phyloP scores from a whole-genome alignment of 1,140 invertebrate species.

The Leptinotarsa lineolata region DNA sequence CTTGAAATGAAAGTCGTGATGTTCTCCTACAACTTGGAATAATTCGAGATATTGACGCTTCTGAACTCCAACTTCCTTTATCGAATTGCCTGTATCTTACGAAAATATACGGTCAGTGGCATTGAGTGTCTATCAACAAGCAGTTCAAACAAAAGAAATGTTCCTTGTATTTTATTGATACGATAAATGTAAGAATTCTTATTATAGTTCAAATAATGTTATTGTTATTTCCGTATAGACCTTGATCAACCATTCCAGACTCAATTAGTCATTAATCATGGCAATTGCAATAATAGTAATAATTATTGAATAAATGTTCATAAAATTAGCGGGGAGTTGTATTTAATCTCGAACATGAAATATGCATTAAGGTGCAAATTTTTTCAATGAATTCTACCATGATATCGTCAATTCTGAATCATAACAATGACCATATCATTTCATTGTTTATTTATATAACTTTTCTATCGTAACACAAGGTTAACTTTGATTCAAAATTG shows the following conservation, averaged over 20 bases:
- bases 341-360: neutral
- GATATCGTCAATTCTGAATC: neutral
- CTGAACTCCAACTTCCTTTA: too few relatives aligned
- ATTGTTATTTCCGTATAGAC: neutral
- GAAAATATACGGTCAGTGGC: too few relatives aligned
- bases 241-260: neutral
- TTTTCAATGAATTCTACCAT: neutral
- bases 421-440: neutral
- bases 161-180: neutral
- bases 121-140: too few relatives aligned
- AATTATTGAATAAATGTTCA: neutral
- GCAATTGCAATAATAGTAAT: too few relatives aligned
- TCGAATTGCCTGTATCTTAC: too few relatives aligned
- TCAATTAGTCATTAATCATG: neutral
- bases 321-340: neutral
- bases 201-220: neutral
- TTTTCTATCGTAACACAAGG: neutral
- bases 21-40: too few relatives aligned
- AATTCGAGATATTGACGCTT: too few relatives aligned
- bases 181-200: too few relatives aligned
- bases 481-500: neutral
- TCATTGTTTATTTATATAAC: constrained; percentile 1
- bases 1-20: too few relatives aligned
- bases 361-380: neutral
- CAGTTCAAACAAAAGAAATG: too few relatives aligned